Evolutionary conservation across 2,797 vertebrate species (phyloP).

Genomic region (Falco columbarius): DNA sequence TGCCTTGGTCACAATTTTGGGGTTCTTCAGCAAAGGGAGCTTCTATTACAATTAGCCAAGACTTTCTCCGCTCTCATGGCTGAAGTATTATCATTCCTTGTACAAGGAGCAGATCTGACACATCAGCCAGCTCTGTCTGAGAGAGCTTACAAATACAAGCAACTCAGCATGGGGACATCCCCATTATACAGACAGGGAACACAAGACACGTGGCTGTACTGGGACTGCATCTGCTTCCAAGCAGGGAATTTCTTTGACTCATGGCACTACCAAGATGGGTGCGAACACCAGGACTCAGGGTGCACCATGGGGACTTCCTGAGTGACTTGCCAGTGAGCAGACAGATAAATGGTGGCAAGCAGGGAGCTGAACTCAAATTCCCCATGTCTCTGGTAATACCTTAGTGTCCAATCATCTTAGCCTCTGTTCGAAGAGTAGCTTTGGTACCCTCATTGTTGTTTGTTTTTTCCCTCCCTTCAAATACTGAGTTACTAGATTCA

Average conservation of each 20-base stretch:
- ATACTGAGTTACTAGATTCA: not conserved
- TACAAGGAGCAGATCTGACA: not conserved
- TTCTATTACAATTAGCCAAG: not conserved
- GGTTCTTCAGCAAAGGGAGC: not conserved
- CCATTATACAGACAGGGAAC: not conserved
- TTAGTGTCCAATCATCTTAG: not conserved
- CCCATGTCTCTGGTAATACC: not conserved
- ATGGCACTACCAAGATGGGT: fast-evolving
- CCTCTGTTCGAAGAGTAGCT: not conserved
- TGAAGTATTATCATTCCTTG: not conserved
- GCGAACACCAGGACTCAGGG: not conserved
- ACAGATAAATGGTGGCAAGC: not conserved
- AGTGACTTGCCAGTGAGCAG: not conserved
- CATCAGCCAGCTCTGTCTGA: not conserved
- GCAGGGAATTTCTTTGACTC: not conserved
- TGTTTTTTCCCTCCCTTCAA: not conserved
- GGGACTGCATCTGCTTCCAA: not conserved
- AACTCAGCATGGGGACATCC: not conserved
- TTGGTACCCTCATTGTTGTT: not conserved
- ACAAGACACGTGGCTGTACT: not conserved
- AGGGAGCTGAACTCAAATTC: not conserved
- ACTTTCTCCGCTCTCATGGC: not conserved
- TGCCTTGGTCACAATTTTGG: not conserved
- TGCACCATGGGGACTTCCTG: not conserved
- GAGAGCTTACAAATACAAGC: not conserved